Base-by-base conservation (phyloP, 2,113 vertebrate species). In the Typhlomys cinereus region DNA sequence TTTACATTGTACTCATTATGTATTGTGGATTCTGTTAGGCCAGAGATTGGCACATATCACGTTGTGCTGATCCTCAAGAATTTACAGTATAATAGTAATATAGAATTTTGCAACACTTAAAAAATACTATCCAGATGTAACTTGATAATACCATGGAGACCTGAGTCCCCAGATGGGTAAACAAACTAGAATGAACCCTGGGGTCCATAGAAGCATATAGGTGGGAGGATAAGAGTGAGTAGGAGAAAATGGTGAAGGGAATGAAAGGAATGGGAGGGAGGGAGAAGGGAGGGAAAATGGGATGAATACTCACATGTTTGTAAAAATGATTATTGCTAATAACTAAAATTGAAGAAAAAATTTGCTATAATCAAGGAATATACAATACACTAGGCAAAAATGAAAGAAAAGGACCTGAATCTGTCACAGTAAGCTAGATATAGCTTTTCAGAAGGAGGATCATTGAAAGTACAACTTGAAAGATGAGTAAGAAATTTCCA, bases 401-500 rank as follows among this genome's bases (percentile, higher is more conserved):
- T 69, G 44, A 76, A 81, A 67, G 27, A 17, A 62, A 88, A 76
- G n/a, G 44, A 54, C 50, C 54, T 90, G 39, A 90, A 79, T 85
- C 39, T 92, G 84, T 94, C 84, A 87, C 34, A 52, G 46, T 21
- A 20, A 87, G 23, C 31, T 5, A 7, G 64, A 81, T 41, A 86
- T 85, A 34, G 5, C 15, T 54, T 86, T 67, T 84, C 82, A 31
- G n/a, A 74, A 27, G 29, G 59, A 95, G 18, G 0, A 36, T 31
- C 25, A 21, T 44, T 67, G 82, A 61, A 87, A 81, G 12, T 11
- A 75, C n/a, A 86, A 71, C 5, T 64, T 81, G 44, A 84, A 91
- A 82, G 36, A 59, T 64, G 50, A 87, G n/a, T 57, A 78, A 44
- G 59, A 86, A 95, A 84, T 95, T 95, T 95, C 86, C 88, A 81